These are phyloP conservation scores for Scomber scombrus DNA, from an alignment of 2,113 vertebrate genomes.

Conservation along the genomic window DNA sequence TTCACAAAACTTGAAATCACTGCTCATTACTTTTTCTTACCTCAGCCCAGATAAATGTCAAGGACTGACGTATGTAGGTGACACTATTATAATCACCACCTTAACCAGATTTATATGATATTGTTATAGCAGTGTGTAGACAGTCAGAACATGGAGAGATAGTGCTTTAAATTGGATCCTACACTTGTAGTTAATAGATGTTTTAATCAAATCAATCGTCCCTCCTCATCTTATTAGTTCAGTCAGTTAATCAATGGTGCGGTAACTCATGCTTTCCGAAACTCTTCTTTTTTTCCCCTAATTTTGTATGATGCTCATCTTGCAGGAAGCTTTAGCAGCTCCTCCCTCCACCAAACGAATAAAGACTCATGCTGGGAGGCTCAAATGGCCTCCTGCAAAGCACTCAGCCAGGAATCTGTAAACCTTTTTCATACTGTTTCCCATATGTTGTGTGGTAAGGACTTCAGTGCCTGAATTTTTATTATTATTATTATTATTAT, in stretches of 20 bases:
- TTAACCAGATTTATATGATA: too few relatives aligned
- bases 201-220: neutral
- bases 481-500: neutral
- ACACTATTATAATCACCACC: too few relatives aligned
- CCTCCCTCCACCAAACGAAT: constrained; percentile 7
- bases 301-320: neutral
- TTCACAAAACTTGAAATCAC: too few relatives aligned
- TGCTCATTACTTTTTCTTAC: too few relatives aligned
- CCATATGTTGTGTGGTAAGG: neutral
- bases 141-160: too few relatives aligned
- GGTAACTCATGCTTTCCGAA: neutral
- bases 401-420: neutral
- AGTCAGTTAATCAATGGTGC: neutral
- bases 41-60: too few relatives aligned
- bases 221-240: neutral
- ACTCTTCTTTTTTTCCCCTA: neutral
- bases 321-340: neutral
- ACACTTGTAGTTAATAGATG: too few relatives aligned
- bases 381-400: constrained; percentile 9
- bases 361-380: neutral
- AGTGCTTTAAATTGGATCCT: too few relatives aligned
- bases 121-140: too few relatives aligned
- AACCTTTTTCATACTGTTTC: neutral
- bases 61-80: too few relatives aligned
- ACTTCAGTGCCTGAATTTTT: neutral